phyloP scores from a whole-genome alignment of 1,140 invertebrate species.

The Drosophila gunungcola region DNA sequence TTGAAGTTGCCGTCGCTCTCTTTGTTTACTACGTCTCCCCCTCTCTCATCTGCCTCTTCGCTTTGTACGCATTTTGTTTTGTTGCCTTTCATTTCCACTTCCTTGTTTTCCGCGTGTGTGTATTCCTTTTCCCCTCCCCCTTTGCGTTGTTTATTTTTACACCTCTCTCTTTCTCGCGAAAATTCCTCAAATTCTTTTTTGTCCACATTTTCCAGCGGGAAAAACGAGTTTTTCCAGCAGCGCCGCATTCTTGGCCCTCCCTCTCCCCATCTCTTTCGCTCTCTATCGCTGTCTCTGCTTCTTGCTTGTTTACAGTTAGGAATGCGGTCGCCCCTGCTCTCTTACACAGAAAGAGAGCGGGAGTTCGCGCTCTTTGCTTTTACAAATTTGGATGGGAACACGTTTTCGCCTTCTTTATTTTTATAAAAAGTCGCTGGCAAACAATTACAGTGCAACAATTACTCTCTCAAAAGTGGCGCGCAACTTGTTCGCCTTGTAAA shows the following conservation, averaged over 20 bases:
- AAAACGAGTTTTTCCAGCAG: conserved; percentile 79
- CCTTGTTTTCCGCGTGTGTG: conserved; percentile 53
- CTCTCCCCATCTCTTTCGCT: conserved; percentile 1
- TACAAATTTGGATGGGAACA: conserved; percentile 25
- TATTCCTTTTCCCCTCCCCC: conserved; percentile 18
- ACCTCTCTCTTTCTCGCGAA: conserved; percentile 47
- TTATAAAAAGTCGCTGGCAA: conserved; percentile 43
- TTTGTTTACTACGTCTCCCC: conserved; percentile 41
- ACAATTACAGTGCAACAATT: conserved; percentile 67
- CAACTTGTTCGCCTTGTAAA: conserved; percentile 77
- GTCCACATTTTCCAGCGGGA: conserved; percentile 71
- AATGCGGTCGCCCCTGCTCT: conserved; percentile 66
- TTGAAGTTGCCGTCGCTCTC: conserved; percentile 42
- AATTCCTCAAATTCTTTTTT: conserved; percentile 81
- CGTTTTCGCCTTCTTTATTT: conserved; percentile 49
- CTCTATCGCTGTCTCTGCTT: conserved; percentile 41
- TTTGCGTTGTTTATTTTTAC: conserved; percentile 66
- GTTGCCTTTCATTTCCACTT: conserved; percentile 38
- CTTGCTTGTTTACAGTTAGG: conserved; percentile 80
- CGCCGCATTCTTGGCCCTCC: conserved; percentile 53
- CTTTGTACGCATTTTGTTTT: conserved; percentile 65
- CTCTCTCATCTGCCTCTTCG: conserved; percentile 40
- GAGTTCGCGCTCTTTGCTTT: conserved; percentile 17
- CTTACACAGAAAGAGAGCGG: conserved; percentile 39
- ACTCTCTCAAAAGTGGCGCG: conserved; percentile 45